These are phyloP conservation scores for Drosophila monieri DNA, from an alignment of 2,888 invertebrate species.

Conservation along the genomic window DNA sequence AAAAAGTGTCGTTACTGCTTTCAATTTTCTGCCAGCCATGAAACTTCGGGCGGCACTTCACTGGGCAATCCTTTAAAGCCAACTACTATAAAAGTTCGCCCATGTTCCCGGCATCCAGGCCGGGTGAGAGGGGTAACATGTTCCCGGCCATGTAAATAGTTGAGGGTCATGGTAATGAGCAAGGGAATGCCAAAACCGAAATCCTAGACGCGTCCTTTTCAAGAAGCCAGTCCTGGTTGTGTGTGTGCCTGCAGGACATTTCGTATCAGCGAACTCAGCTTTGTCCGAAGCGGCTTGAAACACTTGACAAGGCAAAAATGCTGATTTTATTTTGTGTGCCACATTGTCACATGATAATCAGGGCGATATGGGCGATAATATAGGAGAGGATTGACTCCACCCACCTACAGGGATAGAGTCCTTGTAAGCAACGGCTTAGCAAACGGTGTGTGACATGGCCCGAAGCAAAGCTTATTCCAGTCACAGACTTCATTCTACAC, in stretches of 20 bases:
- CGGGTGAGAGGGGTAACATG: conserved; percentile 18
- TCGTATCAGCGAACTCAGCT: conserved; percentile 26
- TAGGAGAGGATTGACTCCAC: conserved; percentile 7
- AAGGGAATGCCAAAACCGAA: conserved; percentile 7
- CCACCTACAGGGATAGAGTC: conserved; percentile 9
- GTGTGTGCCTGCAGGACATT: conserved; percentile 48
- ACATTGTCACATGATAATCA: conserved; percentile 77
- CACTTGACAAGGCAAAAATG: conserved; percentile 62
- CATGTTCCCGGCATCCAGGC: conserved; percentile 8
- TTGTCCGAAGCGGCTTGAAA: conserved; percentile 14
- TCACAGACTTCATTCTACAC: conserved; percentile 6
- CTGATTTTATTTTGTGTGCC: conserved; percentile 75
- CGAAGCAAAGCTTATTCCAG: neutral
- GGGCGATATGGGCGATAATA: conserved; percentile 55
- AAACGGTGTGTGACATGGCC: conserved; percentile 15
- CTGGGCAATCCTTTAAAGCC: conserved; percentile 37
- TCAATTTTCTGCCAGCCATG: conserved; percentile 21
- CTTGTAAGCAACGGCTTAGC: conserved; percentile 35
- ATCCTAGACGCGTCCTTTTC: conserved; percentile 21
- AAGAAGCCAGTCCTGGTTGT: conserved; percentile 37
- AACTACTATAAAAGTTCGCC: conserved; percentile 22
- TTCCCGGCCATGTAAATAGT: conserved; percentile 45
- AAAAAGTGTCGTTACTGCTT: conserved; percentile 36
- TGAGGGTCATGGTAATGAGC: conserved; percentile 23
- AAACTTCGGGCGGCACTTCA: conserved; percentile 12